Percentiles rank a stretch among this genome's conserved stretches.
phyloP scores from a whole-genome alignment of 2,797 vertebrate genomes.

The Sebastes minor region DNA sequence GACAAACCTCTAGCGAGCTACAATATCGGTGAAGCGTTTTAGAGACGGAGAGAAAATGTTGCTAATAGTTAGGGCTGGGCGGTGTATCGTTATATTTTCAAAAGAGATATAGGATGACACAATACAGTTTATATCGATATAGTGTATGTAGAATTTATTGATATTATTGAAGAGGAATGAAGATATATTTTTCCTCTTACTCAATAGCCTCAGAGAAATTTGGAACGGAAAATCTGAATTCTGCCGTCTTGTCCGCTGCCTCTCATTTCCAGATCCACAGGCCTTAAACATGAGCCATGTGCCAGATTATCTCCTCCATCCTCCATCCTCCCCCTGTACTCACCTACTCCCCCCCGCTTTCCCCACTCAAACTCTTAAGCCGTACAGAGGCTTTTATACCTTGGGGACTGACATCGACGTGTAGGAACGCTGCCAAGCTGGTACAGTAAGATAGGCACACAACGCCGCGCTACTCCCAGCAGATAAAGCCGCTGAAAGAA shows the following conservation, averaged over 20 bases:
- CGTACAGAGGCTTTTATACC: conserved; percentile 44
- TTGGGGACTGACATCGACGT: conserved; percentile 50
- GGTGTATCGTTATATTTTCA: too few species aligned
- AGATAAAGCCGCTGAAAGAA: conserved; percentile 67
- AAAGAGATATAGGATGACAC: too few species aligned
- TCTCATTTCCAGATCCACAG: conserved; percentile 32
- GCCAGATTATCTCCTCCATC: conserved; percentile 51
- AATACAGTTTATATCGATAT: too few species aligned
- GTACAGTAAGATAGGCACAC: conserved; percentile 64
- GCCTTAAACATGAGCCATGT: conserved; percentile 42
- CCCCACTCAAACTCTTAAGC: conserved; percentile 45
- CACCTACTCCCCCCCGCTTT: conserved; percentile 24
- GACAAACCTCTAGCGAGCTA: too few species aligned
- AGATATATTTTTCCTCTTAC: background rate
- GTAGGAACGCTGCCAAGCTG: conserved; percentile 63
- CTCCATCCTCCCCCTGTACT: conserved; percentile 6
- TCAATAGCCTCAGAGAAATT: background rate
- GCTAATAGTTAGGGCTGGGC: too few species aligned
- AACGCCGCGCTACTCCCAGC: conserved; percentile 40
- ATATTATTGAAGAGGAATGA: too few species aligned
- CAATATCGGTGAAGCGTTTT: too few species aligned
- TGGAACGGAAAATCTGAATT: conserved; percentile 3
- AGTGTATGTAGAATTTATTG: too few species aligned
- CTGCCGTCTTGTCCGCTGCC: background rate
- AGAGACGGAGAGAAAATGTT: too few species aligned